These are phyloP conservation scores for Myotis daubentonii DNA, from an alignment of 2,797 vertebrate species.

Conservation along the genomic window DNA sequence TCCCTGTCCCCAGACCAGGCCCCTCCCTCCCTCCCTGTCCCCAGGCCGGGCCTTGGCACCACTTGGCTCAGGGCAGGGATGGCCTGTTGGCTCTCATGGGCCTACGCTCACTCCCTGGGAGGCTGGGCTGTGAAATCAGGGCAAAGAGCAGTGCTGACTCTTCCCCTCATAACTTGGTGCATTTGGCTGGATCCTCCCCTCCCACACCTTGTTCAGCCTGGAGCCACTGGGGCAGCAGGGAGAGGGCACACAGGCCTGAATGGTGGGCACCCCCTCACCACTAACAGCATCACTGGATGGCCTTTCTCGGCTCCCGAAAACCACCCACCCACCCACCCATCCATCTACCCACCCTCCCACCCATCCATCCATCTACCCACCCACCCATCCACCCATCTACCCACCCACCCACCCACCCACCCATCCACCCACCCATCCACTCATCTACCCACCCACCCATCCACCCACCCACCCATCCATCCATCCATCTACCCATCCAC, in stretches of 20 bases:
- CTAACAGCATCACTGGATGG: neutral
- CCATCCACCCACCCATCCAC: fast-evolving
- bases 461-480: neutral
- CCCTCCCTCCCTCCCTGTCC: no score
- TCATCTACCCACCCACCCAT: neutral
- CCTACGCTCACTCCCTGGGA: neutral
- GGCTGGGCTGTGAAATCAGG: neutral
- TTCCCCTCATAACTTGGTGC: neutral
- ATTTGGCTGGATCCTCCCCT: neutral
- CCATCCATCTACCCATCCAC: no score
- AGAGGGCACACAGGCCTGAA: neutral
- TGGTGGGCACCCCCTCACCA: no score
- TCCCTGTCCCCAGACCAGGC: neutral
- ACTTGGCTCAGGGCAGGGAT: neutral
- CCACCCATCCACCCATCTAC: fast-evolving
- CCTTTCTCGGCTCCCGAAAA: neutral
- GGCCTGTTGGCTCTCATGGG: neutral
- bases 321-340: neutral
- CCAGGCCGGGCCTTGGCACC: neutral
- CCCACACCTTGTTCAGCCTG: no score
- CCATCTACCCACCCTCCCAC: no score
- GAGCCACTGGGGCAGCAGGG: neutral
- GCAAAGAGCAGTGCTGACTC: neutral
- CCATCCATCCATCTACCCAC: neutral
- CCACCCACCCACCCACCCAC: fast-evolving